Evolutionary conservation across 2,888 invertebrate species (phyloP).

Genomic region (Andrena fulva): DNA sequence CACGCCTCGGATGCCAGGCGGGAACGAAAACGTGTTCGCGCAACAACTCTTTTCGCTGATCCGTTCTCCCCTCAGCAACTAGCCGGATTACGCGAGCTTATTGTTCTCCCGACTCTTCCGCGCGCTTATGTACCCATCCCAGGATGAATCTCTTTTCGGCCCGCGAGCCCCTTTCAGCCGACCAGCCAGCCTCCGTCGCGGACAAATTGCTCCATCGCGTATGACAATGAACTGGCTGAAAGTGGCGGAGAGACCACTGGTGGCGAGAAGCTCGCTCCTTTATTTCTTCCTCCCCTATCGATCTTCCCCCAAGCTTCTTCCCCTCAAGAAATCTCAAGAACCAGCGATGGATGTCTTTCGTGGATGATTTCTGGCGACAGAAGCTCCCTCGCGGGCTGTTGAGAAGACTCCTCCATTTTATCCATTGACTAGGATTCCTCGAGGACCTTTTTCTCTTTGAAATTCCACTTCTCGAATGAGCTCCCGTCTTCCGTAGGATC

Average conservation of each 20-base stretch:
- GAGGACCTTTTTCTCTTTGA: too few species aligned
- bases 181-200: constrained; percentile 15
- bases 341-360: too few species aligned
- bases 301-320: background rate
- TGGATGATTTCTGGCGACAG: too few species aligned
- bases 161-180: constrained; percentile 26
- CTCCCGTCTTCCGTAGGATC: too few species aligned
- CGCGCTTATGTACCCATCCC: constrained; percentile 35
- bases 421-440: too few species aligned
- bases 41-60: constrained; percentile 9
- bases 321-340: background rate
- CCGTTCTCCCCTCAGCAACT: constrained; percentile 22
- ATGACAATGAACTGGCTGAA: constrained; percentile 43
- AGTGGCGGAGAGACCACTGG: constrained; percentile 25
- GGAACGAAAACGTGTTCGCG: constrained; percentile 11
- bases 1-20: background rate
- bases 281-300: constrained; percentile 6
- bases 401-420: too few species aligned
- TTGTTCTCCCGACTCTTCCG: constrained; percentile 36
- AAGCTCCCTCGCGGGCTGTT: too few species aligned
- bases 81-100: constrained; percentile 44
- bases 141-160: constrained; percentile 45
- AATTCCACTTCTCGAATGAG: too few species aligned
- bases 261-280: background rate
- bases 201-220: constrained; percentile 45